A percentile compares a stretch with the other conserved stretches of the same genome.
These are phyloP conservation scores for Puffinus mauretanicus DNA, from an alignment of 2,113 vertebrate species.

Conservation along the genomic window DNA sequence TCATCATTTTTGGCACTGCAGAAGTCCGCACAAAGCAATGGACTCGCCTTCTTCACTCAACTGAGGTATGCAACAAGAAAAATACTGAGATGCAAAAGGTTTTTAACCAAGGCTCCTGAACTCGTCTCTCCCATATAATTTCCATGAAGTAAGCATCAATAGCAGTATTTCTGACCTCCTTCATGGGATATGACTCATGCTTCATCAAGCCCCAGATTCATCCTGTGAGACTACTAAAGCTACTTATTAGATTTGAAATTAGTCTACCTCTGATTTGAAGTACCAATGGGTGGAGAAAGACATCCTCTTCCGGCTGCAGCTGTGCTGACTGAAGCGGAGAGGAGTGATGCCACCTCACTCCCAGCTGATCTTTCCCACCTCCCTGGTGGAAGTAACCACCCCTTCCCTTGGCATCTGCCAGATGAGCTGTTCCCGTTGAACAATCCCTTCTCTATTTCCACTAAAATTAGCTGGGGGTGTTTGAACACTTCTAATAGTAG, in stretches of 20 bases:
- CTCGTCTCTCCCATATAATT: neutral
- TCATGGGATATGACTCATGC: neutral
- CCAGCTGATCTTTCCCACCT: neutral
- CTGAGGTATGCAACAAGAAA: rapidly evolving
- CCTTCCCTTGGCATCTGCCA: neutral
- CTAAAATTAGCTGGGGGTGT: neutral
- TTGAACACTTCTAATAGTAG: neutral
- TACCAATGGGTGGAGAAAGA: neutral
- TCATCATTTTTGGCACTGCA: neutral
- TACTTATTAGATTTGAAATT: slow-evolving; percentile 13
- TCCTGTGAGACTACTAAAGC: neutral
- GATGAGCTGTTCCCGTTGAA: neutral
- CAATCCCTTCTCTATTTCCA: neutral
- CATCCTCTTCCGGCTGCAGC: neutral
- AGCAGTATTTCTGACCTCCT: neutral
- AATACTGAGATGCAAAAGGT: neutral
- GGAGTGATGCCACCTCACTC: neutral
- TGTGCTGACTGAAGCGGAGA: neutral
- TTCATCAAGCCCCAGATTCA: neutral
- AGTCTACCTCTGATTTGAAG: neutral
- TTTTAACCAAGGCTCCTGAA: neutral
- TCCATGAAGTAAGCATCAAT: neutral
- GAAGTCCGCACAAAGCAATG: neutral
- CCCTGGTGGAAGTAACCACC: neutral
- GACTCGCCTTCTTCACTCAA: neutral